Evolutionary conservation across 1,140 invertebrate species (phyloP).

Genomic region (Anoplolepis gracilipes): DNA sequence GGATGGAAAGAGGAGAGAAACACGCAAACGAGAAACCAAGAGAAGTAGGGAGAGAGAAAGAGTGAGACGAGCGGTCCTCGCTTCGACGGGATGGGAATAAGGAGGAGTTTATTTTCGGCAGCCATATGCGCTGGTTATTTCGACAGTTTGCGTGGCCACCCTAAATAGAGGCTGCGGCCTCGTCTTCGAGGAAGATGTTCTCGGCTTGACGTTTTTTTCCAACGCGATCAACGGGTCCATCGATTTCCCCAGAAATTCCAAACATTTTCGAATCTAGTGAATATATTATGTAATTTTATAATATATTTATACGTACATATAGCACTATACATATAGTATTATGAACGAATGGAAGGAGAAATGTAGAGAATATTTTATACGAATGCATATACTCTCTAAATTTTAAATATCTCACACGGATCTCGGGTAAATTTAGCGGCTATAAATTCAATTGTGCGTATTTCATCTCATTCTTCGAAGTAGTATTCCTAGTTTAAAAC

Average conservation of each 20-base stretch:
- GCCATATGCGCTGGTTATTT: slow-evolving; percentile 85
- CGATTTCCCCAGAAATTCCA: slow-evolving; percentile 20
- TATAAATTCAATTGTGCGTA: neutral
- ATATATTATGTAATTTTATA: neutral
- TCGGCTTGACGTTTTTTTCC: slow-evolving; percentile 61
- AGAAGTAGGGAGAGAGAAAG: neutral
- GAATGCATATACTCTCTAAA: neutral
- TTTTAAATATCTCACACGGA: neutral
- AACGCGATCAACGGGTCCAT: slow-evolving; percentile 31
- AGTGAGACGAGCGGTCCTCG: slow-evolving; percentile 58
- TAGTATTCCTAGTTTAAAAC: slow-evolving; percentile 18
- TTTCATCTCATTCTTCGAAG: neutral
- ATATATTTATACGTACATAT: neutral
- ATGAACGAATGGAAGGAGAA: neutral
- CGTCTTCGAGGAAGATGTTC: slow-evolving; percentile 68
- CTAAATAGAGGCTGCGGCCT: slow-evolving; percentile 69
- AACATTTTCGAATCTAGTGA: neutral
- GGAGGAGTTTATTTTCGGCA: slow-evolving; percentile 84
- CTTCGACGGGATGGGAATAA: slow-evolving; percentile 83
- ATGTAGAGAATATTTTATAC: neutral
- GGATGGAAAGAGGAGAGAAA: slow-evolving; percentile 5
- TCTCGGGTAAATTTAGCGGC: neutral
- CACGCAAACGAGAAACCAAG: slow-evolving; percentile 11
- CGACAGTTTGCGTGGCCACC: slow-evolving; percentile 76
- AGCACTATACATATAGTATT: neutral